phyloP scores from a whole-genome alignment of 1,140 invertebrate genomes.

The Hypothenemus hampei region DNA sequence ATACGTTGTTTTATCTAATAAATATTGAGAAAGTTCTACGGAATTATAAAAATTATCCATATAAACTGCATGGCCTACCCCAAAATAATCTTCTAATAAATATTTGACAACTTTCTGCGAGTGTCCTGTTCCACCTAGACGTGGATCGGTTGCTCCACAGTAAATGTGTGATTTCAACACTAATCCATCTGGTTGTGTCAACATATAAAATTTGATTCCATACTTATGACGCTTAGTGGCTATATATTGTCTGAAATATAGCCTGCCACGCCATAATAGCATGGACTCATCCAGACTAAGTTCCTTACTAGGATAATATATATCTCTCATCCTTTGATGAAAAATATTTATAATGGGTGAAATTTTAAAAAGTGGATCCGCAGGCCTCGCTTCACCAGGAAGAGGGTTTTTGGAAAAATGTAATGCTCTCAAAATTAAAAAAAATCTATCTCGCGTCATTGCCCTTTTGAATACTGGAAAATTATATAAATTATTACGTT shows the following conservation, averaged over 20 bases:
- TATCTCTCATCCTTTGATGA: conserved; percentile 30
- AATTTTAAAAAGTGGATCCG: conserved; percentile 26
- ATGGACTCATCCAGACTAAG: conserved; percentile 35
- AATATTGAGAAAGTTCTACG: conserved; percentile 37
- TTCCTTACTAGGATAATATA: conserved; percentile 30
- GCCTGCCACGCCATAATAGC: conserved; percentile 28
- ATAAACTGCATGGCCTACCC: conserved; percentile 42
- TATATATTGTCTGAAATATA: conserved; percentile 27
- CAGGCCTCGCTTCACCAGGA: background rate
- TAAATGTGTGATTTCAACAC: conserved; percentile 15
- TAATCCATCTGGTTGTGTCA: conserved; percentile 11
- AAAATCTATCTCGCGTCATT: conserved; percentile 30
- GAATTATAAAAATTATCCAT: conserved; percentile 48
- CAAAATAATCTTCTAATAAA: conserved; percentile 32
- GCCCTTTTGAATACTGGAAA: conserved; percentile 22
- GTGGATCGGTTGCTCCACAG: background rate
- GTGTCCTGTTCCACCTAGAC: conserved; percentile 23
- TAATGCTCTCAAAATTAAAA: conserved; percentile 29
- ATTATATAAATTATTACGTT: conserved; percentile 28
- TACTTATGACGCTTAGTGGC: conserved; percentile 25
- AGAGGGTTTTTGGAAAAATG: conserved; percentile 26
- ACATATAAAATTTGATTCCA: conserved; percentile 22
- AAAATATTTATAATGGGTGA: conserved; percentile 29
- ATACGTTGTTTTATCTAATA: conserved; percentile 40
- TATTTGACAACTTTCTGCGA: conserved; percentile 20